Base-by-base conservation (phyloP, 2,888 invertebrate genomes). In the Agonopterix arenella region DNA sequence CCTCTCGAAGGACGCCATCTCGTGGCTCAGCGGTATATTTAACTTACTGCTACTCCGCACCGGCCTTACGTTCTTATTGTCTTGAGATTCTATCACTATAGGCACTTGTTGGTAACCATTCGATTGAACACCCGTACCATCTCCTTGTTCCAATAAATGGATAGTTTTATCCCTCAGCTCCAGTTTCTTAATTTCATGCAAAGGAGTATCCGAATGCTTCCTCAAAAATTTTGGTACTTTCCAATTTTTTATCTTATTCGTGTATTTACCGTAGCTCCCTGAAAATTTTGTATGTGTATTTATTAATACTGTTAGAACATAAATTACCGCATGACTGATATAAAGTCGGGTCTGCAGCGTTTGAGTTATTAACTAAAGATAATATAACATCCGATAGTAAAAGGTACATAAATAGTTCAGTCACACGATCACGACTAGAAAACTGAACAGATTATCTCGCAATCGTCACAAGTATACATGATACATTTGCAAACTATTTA, bases 201-300 rank as follows among this genome's bases (percentile, higher is more conserved):
- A 60, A 4, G 88, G 85, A 11, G 89, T 85, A 56, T 92, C 92
- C 0, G 91, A 89, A 68, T 89, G 88, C 66, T 93, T 93, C 48
- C 93, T 89, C 45, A 93, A 76, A 67, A 93, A 93, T 61, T 91
- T 90, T 43, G 93, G 93, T 57, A 94, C 92, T 76, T 92, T 93
- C 93, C 93, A 93, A 59, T 91, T 91, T 70, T 91, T 92, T 56
- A 93, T 64, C 72, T 90, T 92, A 47, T 86, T 90, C 18, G 90
- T 83, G 53, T 90, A 90, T 69, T 90, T 88, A 48, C 92, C 92
- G 58, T 90, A 91, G 67, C 92, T 92, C 36, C 92, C 91, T 90
- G 77, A 55, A 84, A 86, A 51, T 49, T 52, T 46, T 18, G 45
- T 43, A 48, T 41, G 18, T 40, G 13, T 8, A 18, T 44, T 13